These are phyloP conservation scores for Aethes cnicana DNA, from an alignment of 2,888 invertebrate species.

Conservation along the genomic window DNA sequence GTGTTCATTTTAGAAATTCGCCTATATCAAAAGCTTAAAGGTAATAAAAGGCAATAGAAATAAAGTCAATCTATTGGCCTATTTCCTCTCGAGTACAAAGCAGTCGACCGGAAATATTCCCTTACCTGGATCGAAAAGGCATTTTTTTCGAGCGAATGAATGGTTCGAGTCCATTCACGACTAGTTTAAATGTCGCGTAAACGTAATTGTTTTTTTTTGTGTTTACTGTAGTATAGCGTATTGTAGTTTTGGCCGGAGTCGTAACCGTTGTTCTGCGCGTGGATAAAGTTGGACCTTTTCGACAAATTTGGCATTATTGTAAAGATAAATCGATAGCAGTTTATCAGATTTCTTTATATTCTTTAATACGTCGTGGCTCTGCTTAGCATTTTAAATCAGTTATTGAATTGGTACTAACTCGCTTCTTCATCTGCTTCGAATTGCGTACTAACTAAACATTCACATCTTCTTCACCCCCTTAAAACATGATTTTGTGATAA, in stretches of 20 bases:
- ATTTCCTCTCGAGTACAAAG: constrained; percentile 46
- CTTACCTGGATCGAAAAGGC: constrained; percentile 44
- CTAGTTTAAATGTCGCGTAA: constrained; percentile 50
- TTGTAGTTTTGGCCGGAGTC: constrained; percentile 5
- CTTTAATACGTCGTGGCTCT: too few relatives aligned
- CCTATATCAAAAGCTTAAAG: neutral
- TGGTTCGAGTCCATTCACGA: constrained; percentile 47
- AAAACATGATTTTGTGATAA: too few relatives aligned
- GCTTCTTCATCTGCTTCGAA: too few relatives aligned
- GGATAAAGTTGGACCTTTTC: neutral
- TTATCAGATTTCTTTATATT: too few relatives aligned
- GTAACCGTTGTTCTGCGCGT: neutral
- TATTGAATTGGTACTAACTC: too few relatives aligned
- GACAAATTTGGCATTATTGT: neutral
- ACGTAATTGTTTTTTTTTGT: constrained; percentile 37
- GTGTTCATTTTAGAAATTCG: neutral
- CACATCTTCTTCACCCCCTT: too few relatives aligned
- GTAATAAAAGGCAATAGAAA: constrained; percentile 27
- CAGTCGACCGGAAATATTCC: constrained; percentile 52
- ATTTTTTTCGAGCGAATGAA: constrained; percentile 42
- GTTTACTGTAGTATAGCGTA: constrained; percentile 21
- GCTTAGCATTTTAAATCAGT: too few relatives aligned
- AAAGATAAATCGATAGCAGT: too few relatives aligned
- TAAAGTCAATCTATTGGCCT: constrained; percentile 36
- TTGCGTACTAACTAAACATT: too few relatives aligned